These are phyloP conservation scores for Saccostrea echinata DNA, from an alignment of 1,140 invertebrate genomes.

Conservation along the genomic window DNA sequence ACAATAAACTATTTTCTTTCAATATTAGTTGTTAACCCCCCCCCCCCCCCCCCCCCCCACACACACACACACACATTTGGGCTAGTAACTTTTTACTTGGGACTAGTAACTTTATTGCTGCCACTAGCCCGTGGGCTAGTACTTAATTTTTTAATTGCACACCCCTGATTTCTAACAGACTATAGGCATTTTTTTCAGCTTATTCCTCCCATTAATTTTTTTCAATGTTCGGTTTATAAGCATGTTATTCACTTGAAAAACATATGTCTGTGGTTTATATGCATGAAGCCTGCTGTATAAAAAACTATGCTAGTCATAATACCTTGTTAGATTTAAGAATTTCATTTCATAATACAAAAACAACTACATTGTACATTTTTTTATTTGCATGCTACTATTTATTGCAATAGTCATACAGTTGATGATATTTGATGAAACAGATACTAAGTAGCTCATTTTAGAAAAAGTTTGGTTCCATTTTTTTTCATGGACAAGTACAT, in stretches of 20 bases:
- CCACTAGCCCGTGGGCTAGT: too few species aligned
- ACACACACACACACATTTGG: too few species aligned
- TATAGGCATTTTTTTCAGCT: background rate
- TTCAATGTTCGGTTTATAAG: background rate
- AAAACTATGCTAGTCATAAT: background rate
- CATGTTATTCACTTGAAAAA: background rate
- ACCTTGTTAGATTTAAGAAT: background rate
- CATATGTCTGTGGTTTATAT: background rate
- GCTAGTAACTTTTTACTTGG: too few species aligned
- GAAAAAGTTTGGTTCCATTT: background rate
- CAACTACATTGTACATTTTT: background rate
- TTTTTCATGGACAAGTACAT: too few species aligned
- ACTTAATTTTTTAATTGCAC: too few species aligned
- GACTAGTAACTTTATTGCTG: too few species aligned
- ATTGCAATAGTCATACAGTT: background rate
- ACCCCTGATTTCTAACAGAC: too few species aligned
- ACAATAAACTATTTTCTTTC: too few species aligned
- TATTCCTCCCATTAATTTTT: background rate
- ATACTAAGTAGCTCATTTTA: background rate
- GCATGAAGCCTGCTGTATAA: constrained; percentile 15
- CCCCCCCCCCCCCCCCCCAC: too few species aligned
- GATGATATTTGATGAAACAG: background rate
- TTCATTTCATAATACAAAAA: too few species aligned
- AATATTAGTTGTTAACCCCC: too few species aligned
- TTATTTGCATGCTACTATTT: background rate